Conservation (phyloP, 1,140 invertebrate genomes). For the Harpegnathos saltator region DNA sequence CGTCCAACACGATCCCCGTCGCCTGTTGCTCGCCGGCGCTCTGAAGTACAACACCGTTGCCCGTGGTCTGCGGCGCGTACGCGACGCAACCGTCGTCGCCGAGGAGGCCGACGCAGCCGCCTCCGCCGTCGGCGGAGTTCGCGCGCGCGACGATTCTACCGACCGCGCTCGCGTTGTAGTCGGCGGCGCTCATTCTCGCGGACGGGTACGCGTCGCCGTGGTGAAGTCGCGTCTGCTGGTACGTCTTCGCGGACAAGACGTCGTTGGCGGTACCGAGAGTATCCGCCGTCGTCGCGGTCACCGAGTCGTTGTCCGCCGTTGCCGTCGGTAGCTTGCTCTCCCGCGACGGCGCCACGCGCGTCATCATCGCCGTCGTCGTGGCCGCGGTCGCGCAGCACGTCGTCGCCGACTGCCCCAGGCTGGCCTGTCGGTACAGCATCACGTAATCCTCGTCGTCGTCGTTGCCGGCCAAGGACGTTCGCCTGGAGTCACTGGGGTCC, state of each 20-base stretch:
- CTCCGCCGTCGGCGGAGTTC: conserved; percentile 46
- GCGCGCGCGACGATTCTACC: conserved; percentile 43
- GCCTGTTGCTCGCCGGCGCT: conserved; percentile 59
- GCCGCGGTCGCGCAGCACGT: conserved; percentile 32
- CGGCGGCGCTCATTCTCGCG: conserved; percentile 21
- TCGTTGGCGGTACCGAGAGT: conserved; percentile 38
- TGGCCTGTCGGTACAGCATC: conserved; percentile 63
- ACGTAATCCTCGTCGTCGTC: conserved; percentile 68
- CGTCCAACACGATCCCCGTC: conserved; percentile 56
- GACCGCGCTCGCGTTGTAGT: conserved; percentile 34
- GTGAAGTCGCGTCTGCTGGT: conserved; percentile 62
- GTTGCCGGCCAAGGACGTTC: conserved; percentile 23
- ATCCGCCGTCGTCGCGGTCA: neutral
- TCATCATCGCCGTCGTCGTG: conserved; percentile 56
- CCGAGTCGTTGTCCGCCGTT: conserved; percentile 44
- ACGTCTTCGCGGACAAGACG: conserved; percentile 53
- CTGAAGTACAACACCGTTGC: conserved; percentile 60
- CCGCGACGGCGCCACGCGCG: conserved; percentile 53
- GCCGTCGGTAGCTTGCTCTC: conserved; percentile 44
- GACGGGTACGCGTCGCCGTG: conserved; percentile 57
- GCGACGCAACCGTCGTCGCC: conserved; percentile 63
- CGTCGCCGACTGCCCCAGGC: conserved; percentile 47
- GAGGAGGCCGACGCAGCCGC: conserved; percentile 51
- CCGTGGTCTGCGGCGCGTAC: conserved; percentile 52
- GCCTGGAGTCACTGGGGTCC: conserved; percentile 45